These are phyloP conservation scores for Platycercus adscitus DNA, from an alignment of 2,113 vertebrate species.

Conservation along the genomic window DNA sequence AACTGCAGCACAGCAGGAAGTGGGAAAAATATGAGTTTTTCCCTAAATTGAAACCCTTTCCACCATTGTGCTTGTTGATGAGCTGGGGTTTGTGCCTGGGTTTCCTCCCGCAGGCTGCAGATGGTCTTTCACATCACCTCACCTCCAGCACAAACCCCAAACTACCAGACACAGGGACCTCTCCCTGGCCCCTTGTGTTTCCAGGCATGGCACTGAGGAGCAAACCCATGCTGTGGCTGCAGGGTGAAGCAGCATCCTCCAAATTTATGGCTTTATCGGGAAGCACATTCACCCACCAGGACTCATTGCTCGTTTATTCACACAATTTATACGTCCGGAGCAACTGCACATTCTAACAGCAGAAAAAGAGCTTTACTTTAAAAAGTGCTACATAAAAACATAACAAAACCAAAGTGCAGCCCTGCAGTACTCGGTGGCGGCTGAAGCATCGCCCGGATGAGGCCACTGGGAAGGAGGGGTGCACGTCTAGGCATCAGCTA, in stretches of 20 bases:
- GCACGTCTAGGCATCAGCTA: background rate
- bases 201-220: background rate
- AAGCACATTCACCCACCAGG: conserved; percentile 50
- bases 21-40: fast-evolving
- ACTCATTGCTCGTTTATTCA: conserved; percentile 41
- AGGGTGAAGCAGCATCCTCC: background rate
- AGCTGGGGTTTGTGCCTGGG: background rate
- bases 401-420: background rate
- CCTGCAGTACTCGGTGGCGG: fast-evolving
- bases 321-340: background rate
- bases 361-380: background rate
- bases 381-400: background rate
- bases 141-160: background rate
- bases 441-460: background rate
- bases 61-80: fast-evolving
- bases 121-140: background rate
- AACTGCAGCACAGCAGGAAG: background rate
- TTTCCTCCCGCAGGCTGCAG: background rate
- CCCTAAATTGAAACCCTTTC: background rate
- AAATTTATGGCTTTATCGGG: conserved; percentile 47
- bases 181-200: background rate
- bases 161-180: background rate
- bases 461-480: fast-evolving
- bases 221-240: background rate
- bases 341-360: background rate